phyloP scores from a whole-genome alignment of 2,888 invertebrate genomes.

The Leptinotarsa haldemani region DNA sequence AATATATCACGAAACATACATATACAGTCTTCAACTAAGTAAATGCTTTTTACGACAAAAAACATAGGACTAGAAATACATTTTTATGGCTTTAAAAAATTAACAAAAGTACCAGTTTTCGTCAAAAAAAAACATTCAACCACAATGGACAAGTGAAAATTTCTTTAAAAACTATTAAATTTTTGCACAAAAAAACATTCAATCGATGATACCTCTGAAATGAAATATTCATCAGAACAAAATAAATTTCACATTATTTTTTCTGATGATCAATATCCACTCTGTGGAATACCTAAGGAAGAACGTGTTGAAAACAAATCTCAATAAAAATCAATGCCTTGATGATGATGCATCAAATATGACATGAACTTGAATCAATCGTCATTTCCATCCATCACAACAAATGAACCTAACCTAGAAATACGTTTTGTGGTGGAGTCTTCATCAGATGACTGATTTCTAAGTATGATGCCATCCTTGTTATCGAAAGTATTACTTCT shows the following conservation, averaged over 20 bases:
- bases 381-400: constrained; percentile 63
- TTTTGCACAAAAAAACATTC: constrained; percentile 30
- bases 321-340: constrained; percentile 4
- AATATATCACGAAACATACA: constrained; percentile 50
- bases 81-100: constrained; percentile 43
- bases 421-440: constrained; percentile 63
- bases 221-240: constrained; percentile 11
- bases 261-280: constrained; percentile 18
- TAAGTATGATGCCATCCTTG: constrained; percentile 54
- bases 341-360: constrained; percentile 13
- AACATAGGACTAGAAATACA: constrained; percentile 49
- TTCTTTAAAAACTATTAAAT: constrained; percentile 3
- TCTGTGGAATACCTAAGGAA: not conserved
- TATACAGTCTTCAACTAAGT: constrained; percentile 42
- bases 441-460: constrained; percentile 51
- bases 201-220: constrained; percentile 12
- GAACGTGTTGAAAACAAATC: not conserved
- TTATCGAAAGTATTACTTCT: constrained; percentile 77
- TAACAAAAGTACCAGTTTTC: constrained; percentile 23
- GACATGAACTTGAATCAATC: constrained; percentile 21
- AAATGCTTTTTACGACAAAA: constrained; percentile 23
- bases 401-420: constrained; percentile 68
- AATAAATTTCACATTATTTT: constrained; percentile 16
- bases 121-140: constrained; percentile 3
- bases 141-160: not conserved